phyloP scores from a whole-genome alignment of 2,113 vertebrate species.

The Trematocara nigrifrons region DNA sequence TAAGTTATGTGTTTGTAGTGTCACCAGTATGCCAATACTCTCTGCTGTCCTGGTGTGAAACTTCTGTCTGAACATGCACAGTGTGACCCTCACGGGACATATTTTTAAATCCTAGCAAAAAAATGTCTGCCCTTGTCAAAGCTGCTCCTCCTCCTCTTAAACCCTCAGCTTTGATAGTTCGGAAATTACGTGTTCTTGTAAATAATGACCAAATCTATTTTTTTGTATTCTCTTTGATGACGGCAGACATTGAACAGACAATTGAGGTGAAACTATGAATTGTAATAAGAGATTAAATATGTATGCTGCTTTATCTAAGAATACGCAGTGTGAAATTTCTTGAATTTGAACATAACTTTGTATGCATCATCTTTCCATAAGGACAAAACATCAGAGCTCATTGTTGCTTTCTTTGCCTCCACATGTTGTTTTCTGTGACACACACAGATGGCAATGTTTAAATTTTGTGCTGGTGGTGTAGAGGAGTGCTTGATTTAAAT shows the following conservation, averaged over 20 bases:
- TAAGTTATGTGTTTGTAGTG: conserved; percentile 70
- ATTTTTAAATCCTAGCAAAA: conserved; percentile 65
- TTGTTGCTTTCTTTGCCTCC: background rate
- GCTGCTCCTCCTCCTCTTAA: conserved; percentile 54
- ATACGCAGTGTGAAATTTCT: conserved; percentile 59
- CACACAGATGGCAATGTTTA: conserved; percentile 32
- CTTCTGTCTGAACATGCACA: conserved; percentile 67
- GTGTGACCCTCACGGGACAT: conserved; percentile 58
- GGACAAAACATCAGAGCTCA: conserved; percentile 36
- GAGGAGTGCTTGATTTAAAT: conserved; percentile 32
- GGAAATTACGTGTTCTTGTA: conserved; percentile 83
- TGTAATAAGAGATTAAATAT: conserved; percentile 79
- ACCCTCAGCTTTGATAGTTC: conserved; percentile 78
- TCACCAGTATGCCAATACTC: conserved; percentile 66
- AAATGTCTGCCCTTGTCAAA: conserved; percentile 81
- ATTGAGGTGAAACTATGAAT: conserved; percentile 78
- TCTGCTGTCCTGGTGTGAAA: conserved; percentile 71
- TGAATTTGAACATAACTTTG: conserved; percentile 63
- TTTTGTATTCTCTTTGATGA: conserved; percentile 81
- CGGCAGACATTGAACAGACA: conserved; percentile 79
- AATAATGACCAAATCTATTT: conserved; percentile 89
- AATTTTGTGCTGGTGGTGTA: conserved; percentile 47
- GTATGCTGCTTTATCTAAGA: conserved; percentile 73
- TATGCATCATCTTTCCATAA: conserved; percentile 58
- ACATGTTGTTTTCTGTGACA: conserved; percentile 29